Percentiles rank a stretch among this genome's conserved stretches.
These are phyloP conservation scores for Poliocrania exsul DNA, from an alignment of 2,797 vertebrate genomes.

Conservation along the genomic window DNA sequence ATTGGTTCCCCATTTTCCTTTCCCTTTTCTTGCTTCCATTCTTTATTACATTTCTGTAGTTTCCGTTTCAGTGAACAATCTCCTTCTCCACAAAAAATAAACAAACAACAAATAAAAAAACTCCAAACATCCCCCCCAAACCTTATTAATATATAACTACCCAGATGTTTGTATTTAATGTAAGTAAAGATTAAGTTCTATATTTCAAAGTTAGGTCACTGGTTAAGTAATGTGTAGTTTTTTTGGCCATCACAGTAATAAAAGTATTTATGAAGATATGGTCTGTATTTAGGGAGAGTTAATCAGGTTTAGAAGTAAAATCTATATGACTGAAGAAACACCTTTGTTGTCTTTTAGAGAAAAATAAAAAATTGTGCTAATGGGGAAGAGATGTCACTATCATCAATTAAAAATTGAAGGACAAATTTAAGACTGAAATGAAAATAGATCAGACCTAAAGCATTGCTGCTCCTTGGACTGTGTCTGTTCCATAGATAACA, in stretches of 20 bases:
- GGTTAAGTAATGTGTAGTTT: not conserved
- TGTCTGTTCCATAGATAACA: not conserved
- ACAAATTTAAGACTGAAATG: constrained; percentile 1
- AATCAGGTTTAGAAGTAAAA: constrained; percentile 45
- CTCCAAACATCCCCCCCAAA: not conserved
- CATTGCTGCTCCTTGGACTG: not conserved
- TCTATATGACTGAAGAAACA: not conserved
- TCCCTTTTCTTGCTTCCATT: not conserved
- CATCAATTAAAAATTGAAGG: constrained; percentile 6
- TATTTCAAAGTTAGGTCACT: not conserved
- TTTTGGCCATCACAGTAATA: not conserved
- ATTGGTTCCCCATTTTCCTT: not conserved
- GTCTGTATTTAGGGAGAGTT: not conserved
- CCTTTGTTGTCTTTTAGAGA: not conserved
- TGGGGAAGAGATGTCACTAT: not conserved
- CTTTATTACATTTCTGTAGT: not conserved
- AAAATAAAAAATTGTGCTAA: not conserved
- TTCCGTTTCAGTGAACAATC: not conserved
- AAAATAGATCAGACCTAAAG: constrained; percentile 21
- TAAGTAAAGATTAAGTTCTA: not conserved
- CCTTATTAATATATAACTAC: not conserved
- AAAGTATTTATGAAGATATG: not conserved
- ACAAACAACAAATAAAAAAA: no score
- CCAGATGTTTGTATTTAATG: not conserved
- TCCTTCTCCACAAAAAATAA: not conserved